Evolutionary conservation across 2,113 vertebrate genomes (phyloP).

Genomic region (Hemichromis elongatus): DNA sequence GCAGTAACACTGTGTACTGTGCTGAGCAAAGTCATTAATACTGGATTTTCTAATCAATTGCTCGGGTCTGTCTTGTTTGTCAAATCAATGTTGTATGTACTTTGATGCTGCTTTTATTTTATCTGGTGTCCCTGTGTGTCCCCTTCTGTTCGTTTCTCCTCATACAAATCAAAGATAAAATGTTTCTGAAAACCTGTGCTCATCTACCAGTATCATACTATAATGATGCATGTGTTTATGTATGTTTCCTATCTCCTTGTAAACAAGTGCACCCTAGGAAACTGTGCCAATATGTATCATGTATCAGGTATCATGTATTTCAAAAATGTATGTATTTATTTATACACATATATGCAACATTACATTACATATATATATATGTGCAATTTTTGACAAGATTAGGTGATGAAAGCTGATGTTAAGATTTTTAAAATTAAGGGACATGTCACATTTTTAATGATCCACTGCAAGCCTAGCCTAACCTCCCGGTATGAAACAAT

Average conservation of each 20-base stretch:
- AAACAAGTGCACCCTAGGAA: not conserved
- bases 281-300: not conserved
- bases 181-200: not conserved
- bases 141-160: not conserved
- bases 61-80: conserved; percentile 53
- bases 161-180: not conserved
- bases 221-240: not conserved
- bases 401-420: not conserved
- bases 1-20: conserved; percentile 24
- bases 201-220: not conserved
- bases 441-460: not conserved
- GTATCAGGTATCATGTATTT: not conserved
- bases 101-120: conserved; percentile 37
- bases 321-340: not conserved
- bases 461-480: not conserved
- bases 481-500: not conserved
- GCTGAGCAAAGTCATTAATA: conserved; percentile 57
- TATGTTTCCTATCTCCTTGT: not conserved
- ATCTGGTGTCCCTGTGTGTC: conserved; percentile 9
- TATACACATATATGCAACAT: not conserved
- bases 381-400: not conserved
- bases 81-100: conserved; percentile 44
- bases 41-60: conserved; percentile 65
- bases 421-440: not conserved
- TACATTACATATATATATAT: not conserved